A percentile compares a stretch with the other conserved stretches of the same genome.
These are phyloP conservation scores for Anthopleura sola DNA, from an alignment of 64 coral and sea anemone species.

Conservation along the genomic window DNA sequence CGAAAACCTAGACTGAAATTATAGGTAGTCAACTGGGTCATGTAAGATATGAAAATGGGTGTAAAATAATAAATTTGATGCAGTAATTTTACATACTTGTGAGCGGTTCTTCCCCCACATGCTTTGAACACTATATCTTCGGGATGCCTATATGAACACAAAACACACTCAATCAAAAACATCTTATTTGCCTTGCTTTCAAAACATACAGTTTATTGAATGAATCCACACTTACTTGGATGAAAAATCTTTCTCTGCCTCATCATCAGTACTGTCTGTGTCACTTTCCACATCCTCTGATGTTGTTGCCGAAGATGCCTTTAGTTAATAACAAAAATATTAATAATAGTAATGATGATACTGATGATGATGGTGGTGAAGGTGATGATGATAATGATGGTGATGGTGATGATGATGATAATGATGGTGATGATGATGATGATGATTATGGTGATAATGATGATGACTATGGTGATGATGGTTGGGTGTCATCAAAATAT, in stretches of 20 bases:
- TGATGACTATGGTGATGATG: too few relatives aligned
- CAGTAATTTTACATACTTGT: constrained; percentile 79
- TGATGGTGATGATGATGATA: background rate
- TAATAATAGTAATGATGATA: background rate
- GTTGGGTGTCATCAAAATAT: too few relatives aligned
- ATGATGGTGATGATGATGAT: background rate
- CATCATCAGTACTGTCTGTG: background rate
- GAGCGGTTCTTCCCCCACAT: constrained; percentile 87
- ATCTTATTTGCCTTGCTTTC: background rate
- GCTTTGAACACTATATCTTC: constrained; percentile 73
- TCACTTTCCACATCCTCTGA: background rate
- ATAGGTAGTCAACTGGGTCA: too few relatives aligned
- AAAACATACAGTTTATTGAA: background rate
- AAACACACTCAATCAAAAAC: background rate
- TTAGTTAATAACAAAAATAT: background rate
- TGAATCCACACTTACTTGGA: background rate
- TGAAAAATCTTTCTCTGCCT: constrained; percentile 11
- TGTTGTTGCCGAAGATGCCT: background rate
- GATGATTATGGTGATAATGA: too few relatives aligned
- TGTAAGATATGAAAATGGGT: too few relatives aligned
- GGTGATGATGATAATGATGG: too few relatives aligned
- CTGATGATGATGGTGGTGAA: background rate
- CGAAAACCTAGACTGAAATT: too few relatives aligned
- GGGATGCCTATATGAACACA: constrained; percentile 30
- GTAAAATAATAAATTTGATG: too few relatives aligned